These are phyloP conservation scores for Aurelia sp. DNA, from an alignment of 30 jellyfish, hydroid and myxozoan genomes.

Conservation along the genomic window DNA sequence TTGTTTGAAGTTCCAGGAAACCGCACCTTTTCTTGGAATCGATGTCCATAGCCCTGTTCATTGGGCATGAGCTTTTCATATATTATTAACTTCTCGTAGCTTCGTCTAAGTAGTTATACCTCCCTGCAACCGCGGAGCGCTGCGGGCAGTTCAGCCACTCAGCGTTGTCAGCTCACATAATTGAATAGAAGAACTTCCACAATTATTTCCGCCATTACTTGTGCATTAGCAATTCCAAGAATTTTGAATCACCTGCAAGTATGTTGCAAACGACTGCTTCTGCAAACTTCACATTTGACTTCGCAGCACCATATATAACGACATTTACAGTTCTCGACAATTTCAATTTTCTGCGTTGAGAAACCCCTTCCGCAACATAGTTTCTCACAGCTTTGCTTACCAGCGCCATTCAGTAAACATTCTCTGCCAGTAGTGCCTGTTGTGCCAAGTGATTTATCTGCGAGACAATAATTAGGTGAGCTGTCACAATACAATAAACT, in stretches of 20 bases:
- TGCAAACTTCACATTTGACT: slow-evolving; percentile 85
- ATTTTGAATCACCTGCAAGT: slow-evolving; percentile 46
- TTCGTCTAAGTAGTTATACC: too few relatives aligned
- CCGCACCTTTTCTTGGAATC: too few relatives aligned
- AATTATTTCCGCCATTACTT: too few relatives aligned
- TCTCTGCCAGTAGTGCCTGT: slow-evolving; percentile 86
- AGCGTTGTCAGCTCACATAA: too few relatives aligned
- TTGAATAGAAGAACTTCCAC: too few relatives aligned
- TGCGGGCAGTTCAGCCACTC: too few relatives aligned
- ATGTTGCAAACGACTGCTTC: slow-evolving; percentile 58
- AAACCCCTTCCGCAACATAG: slow-evolving; percentile 94
- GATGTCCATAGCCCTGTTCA: too few relatives aligned
- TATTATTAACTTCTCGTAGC: too few relatives aligned
- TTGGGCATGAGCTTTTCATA: too few relatives aligned
- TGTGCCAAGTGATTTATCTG: slow-evolving; percentile 60
- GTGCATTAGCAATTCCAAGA: too few relatives aligned
- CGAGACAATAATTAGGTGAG: slow-evolving; percentile 80
- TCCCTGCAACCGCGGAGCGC: too few relatives aligned
- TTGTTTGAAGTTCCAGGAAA: too few relatives aligned
- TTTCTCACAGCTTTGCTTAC: slow-evolving; percentile 84
- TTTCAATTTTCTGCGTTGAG: slow-evolving; percentile 74
- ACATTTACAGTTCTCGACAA: slow-evolving; percentile 81
- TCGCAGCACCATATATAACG: slow-evolving; percentile 91
- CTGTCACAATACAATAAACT: slow-evolving; percentile 61
- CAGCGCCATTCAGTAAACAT: slow-evolving; percentile 73